Evolutionary conservation across 53 echinoderm and acorn worm genomes (phyloP).

Genomic region (Holothuria scabra): DNA sequence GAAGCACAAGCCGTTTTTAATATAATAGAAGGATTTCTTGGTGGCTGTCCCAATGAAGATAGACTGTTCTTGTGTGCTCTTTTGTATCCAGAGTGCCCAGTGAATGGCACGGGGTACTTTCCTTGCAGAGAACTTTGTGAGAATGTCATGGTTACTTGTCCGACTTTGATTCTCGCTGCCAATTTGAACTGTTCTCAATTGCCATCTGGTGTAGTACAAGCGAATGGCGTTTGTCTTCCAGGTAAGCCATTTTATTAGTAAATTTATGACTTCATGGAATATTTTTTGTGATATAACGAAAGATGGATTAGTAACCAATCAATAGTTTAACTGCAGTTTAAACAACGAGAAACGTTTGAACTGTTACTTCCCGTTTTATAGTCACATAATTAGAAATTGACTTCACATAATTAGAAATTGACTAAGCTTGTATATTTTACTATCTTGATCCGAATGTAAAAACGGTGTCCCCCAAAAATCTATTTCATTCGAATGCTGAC

Average conservation of each 20-base stretch:
- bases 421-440: too few relatives aligned
- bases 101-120: slow-evolving; percentile 11
- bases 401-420: too few relatives aligned
- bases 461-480: too few relatives aligned
- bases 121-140: background rate
- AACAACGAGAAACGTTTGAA: too few relatives aligned
- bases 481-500: too few relatives aligned
- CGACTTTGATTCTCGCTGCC: background rate
- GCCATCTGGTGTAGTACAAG: slow-evolving; percentile 3
- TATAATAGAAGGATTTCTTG: background rate
- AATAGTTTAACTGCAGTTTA: too few relatives aligned
- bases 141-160: background rate
- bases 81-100: slow-evolving; percentile 6
- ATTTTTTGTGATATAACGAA: too few relatives aligned
- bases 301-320: too few relatives aligned
- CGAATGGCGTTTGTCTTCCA: background rate
- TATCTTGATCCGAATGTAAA: too few relatives aligned
- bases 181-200: slow-evolving; percentile 1
- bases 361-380: too few relatives aligned
- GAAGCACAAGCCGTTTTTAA: background rate
- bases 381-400: too few relatives aligned
- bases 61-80: background rate
- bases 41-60: background rate
- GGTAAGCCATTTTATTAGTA: background rate
- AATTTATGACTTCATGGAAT: too few relatives aligned